phyloP scores from a whole-genome alignment of 2,888 invertebrate species.

The Chouioia cunea region DNA sequence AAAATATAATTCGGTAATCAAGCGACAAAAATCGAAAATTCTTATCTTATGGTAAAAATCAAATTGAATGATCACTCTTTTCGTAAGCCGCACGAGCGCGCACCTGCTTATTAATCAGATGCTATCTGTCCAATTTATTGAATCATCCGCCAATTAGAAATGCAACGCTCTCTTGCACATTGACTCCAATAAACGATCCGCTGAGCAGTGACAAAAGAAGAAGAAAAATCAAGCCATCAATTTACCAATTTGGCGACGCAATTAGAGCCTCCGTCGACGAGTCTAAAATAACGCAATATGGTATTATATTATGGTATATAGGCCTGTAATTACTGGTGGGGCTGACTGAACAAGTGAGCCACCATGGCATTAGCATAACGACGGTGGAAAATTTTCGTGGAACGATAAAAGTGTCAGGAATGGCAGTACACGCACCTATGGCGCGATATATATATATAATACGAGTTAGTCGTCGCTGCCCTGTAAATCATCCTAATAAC shows the following conservation, averaged over 20 bases:
- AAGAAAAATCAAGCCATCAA: slow-evolving; percentile 39
- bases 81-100: background rate
- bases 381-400: slow-evolving; percentile 10
- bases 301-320: too few relatives aligned
- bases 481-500: slow-evolving; percentile 45
- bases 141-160: slow-evolving; percentile 41
- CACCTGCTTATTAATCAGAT: slow-evolving; percentile 29
- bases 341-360: slow-evolving; percentile 11
- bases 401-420: slow-evolving; percentile 27
- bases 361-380: slow-evolving; percentile 42
- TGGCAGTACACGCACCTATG: background rate
- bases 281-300: slow-evolving; percentile 36
- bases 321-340: background rate
- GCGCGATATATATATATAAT: background rate
- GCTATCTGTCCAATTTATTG: slow-evolving; percentile 42
- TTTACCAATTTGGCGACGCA: slow-evolving; percentile 42
- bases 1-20: too few relatives aligned
- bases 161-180: slow-evolving; percentile 10
- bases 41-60: slow-evolving; percentile 1
- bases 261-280: slow-evolving; percentile 20
- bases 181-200: background rate
- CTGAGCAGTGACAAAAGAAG: background rate
- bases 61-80: slow-evolving; percentile 44
- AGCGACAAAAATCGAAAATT: background rate
- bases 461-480: background rate